phyloP scores from a whole-genome alignment of 2,888 invertebrate genomes.

The Gnatocerus cornutus region DNA sequence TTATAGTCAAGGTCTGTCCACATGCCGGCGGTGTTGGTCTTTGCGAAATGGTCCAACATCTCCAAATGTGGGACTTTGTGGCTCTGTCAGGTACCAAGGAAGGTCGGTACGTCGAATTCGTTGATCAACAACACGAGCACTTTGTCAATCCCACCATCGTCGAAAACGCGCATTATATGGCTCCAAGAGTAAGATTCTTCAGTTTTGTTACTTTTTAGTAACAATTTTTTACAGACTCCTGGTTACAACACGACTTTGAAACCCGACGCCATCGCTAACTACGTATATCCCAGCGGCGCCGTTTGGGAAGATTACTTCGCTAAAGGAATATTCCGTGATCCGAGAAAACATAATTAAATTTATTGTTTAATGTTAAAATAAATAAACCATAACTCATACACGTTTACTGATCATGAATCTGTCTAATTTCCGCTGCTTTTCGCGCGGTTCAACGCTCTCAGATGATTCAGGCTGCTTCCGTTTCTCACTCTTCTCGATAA shows the following conservation, averaged over 20 bases:
- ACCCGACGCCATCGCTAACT: conserved; percentile 78
- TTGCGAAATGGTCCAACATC: conserved; percentile 95
- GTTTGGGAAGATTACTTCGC: conserved; percentile 83
- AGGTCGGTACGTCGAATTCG: conserved; percentile 86
- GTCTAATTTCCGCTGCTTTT: conserved; percentile 72
- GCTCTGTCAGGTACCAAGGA: conserved; percentile 81
- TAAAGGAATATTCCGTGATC: conserved; percentile 75
- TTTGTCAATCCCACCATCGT: conserved; percentile 84
- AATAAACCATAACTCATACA: conserved; percentile 40
- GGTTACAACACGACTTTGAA: conserved; percentile 90
- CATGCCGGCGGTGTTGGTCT: conserved; percentile 96
- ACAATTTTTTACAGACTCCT: conserved; percentile 73
- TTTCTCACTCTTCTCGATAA: conserved; percentile 61
- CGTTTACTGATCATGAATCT: conserved; percentile 68
- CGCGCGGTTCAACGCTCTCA: conserved; percentile 64
- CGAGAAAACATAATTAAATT: conserved; percentile 63
- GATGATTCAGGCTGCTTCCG: conserved; percentile 65
- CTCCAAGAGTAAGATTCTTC: conserved; percentile 78
- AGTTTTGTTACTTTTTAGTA: background rate
- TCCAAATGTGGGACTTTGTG: conserved; percentile 91
- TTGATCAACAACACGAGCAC: conserved; percentile 93
- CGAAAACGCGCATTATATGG: conserved; percentile 81
- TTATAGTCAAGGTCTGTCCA: conserved; percentile 91
- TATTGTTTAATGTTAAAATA: conserved; percentile 32
- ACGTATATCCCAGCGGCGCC: conserved; percentile 84